phyloP scores from a whole-genome alignment of 2,113 vertebrate species.

The human (Homo sapiens) region DNA sequence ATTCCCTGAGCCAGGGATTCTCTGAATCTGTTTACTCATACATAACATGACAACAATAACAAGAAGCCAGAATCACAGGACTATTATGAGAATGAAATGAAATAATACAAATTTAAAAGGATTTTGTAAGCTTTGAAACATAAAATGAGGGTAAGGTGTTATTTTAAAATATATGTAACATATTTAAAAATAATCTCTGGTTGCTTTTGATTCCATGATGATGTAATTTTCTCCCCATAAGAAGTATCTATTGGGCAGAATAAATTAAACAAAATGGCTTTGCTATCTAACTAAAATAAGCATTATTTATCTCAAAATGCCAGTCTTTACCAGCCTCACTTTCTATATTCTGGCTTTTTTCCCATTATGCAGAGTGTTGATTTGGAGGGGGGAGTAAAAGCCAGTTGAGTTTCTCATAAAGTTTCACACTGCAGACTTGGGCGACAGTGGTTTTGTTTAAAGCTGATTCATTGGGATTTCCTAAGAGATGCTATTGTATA shows the following conservation, averaged over 20 bases:
- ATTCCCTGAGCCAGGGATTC: neutral
- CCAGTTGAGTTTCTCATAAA: conserved; percentile 45
- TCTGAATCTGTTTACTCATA: neutral
- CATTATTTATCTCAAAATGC: conserved; percentile 19
- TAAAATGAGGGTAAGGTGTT: neutral
- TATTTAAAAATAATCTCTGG: conserved; percentile 13
- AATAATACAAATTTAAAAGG: neutral
- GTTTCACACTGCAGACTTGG: conserved; percentile 34
- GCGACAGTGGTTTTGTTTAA: conserved; percentile 43
- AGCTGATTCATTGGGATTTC: conserved; percentile 68
- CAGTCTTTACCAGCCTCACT: neutral
- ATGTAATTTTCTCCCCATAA: neutral
- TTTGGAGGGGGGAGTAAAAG: neutral
- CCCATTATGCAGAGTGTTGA: neutral
- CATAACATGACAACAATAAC: neutral
- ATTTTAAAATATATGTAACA: neutral
- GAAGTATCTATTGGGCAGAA: neutral
- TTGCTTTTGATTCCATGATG: neutral
- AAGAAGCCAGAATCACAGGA: neutral
- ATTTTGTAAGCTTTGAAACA: conserved; percentile 28
- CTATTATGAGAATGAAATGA: neutral
- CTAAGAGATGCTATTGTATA: conserved; percentile 57
- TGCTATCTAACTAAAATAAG: conserved; percentile 26
- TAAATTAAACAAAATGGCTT: neutral
- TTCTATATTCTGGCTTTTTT: conserved; percentile 9